A percentile compares a stretch with the other conserved stretches of the same genome.
Conservation (phyloP, 2,888 invertebrate genomes). For the Drosophila putrida region DNA sequence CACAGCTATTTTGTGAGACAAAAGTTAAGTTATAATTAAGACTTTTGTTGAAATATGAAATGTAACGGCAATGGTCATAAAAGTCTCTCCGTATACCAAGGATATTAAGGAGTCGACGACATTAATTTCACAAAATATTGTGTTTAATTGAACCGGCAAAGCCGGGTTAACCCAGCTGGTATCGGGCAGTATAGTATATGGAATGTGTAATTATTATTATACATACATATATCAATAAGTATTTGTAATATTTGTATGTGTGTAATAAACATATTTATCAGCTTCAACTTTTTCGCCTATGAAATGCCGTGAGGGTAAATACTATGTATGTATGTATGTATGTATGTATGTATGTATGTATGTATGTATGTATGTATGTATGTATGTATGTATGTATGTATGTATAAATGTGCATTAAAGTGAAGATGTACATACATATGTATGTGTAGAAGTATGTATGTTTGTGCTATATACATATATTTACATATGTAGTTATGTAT, state of each 20-base stretch:
- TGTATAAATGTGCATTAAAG: not conserved
- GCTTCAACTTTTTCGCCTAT: not conserved
- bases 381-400: not conserved
- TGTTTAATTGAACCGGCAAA: not conserved
- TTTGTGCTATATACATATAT: not conserved
- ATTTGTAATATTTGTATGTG: not conserved
- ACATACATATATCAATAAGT: not conserved
- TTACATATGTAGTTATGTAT: constrained; percentile 1
- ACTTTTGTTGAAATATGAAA: too few relatives aligned
- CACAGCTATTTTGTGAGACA: too few relatives aligned
- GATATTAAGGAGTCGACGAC: too few relatives aligned
- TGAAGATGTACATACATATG: not conserved
- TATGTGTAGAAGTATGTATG: not conserved
- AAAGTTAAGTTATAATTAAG: too few relatives aligned
- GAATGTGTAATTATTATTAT: too few relatives aligned
- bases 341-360: too few relatives aligned
- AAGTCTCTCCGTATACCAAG: too few relatives aligned
- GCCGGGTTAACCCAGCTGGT: not conserved
- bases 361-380: too few relatives aligned
- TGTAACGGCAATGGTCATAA: too few relatives aligned
- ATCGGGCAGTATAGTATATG: not conserved
- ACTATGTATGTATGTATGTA: not conserved
- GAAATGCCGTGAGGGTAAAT: not conserved
- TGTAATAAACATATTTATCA: not conserved
- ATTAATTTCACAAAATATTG: not conserved